phyloP scores from a whole-genome alignment of 1,140 invertebrate genomes.

The Drosophila subobscura region DNA sequence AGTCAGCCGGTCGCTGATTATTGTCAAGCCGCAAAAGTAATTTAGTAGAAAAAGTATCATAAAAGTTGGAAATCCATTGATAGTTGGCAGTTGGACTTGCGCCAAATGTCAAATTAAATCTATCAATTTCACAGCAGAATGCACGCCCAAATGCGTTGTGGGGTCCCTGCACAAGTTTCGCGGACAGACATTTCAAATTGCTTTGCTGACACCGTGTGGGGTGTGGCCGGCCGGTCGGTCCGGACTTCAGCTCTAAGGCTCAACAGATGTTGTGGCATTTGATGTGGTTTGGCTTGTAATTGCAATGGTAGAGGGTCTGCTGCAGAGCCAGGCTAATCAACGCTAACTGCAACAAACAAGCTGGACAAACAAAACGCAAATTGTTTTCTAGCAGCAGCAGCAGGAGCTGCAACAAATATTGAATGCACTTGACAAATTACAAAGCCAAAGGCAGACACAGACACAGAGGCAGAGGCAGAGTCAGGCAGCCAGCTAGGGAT shows the following conservation, averaged over 20 bases:
- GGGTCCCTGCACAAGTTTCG: slow-evolving; percentile 45
- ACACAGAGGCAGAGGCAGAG: background rate
- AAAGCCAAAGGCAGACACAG: slow-evolving; percentile 38
- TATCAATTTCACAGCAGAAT: slow-evolving; percentile 75
- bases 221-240: slow-evolving; percentile 31
- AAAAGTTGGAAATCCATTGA: slow-evolving; percentile 25
- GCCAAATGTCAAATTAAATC: slow-evolving; percentile 68
- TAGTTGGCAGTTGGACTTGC: slow-evolving; percentile 22
- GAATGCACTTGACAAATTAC: slow-evolving; percentile 80
- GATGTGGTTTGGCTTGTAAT: slow-evolving; percentile 51
- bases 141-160: slow-evolving; percentile 64
- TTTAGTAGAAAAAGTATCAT: slow-evolving; percentile 41
- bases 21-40: slow-evolving; percentile 73
- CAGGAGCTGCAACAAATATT: slow-evolving; percentile 59
- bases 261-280: slow-evolving; percentile 38
- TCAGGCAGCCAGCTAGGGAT: background rate
- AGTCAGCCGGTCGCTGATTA: slow-evolving; percentile 42
- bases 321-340: slow-evolving; percentile 66
- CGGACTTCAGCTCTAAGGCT: slow-evolving; percentile 46
- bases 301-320: slow-evolving; percentile 50
- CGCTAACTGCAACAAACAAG: slow-evolving; percentile 81
- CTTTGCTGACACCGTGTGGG: slow-evolving; percentile 71
- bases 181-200: slow-evolving; percentile 72
- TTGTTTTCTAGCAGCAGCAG: slow-evolving; percentile 54
- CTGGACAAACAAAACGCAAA: slow-evolving; percentile 78